These are phyloP conservation scores for Girardia tigrina DNA, from an alignment of 2,888 invertebrate species.

Conservation along the genomic window DNA sequence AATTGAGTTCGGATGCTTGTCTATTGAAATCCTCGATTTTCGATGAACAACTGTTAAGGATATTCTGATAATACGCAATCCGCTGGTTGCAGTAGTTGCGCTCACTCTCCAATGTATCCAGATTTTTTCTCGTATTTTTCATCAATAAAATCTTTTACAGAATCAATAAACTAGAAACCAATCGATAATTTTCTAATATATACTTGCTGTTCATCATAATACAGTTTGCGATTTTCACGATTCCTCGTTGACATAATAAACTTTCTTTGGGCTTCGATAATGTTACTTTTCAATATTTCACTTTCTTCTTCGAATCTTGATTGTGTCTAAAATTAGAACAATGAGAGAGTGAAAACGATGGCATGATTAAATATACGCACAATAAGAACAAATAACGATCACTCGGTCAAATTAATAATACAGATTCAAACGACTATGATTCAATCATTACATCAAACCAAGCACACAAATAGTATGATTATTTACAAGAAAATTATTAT, in stretches of 20 bases:
- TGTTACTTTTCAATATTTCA: constrained; percentile 4
- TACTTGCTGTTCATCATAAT: constrained; percentile 10
- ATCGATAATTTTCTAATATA: neutral
- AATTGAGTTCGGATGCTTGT: no score
- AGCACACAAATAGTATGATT: no score
- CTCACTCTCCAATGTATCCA: constrained; percentile 1
- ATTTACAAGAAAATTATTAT: no score
- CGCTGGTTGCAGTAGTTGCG: neutral
- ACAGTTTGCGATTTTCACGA: constrained; percentile 13
- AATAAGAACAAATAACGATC: neutral
- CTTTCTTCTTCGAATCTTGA: constrained; percentile 20
- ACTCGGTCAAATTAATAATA: neutral
- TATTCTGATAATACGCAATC: neutral
- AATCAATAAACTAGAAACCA: neutral
- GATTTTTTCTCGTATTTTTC: constrained; percentile 13
- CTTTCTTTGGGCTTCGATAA: constrained; percentile 1
- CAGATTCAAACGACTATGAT: neutral
- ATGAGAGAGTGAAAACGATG: neutral
- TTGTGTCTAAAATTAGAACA: neutral
- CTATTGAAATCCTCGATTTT: neutral
- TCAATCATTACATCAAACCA: neutral
- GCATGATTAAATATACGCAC: neutral
- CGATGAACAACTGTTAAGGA: neutral
- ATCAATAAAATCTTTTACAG: neutral
- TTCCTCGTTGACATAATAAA: constrained; percentile 13